Evolutionary conservation across 2,113 vertebrate genomes (phyloP).

Genomic region (Dromaius novaehollandiae): DNA sequence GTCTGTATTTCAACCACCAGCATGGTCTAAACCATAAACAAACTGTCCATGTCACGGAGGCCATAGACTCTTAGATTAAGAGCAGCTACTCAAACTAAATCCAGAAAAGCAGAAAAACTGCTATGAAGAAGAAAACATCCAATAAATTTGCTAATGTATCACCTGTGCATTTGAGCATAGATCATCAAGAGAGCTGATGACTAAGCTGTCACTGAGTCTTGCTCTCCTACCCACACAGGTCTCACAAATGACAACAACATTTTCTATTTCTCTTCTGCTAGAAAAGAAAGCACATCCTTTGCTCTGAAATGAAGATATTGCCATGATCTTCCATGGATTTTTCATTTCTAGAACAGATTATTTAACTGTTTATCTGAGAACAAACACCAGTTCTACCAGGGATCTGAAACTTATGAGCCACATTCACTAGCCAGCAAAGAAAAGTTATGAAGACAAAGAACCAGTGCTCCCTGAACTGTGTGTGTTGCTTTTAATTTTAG

Average conservation of each 20-base stretch:
- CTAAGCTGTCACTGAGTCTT: neutral
- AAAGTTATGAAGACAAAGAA: accelerated
- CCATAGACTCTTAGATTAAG: neutral
- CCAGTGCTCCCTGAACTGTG: neutral
- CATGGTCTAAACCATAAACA: neutral
- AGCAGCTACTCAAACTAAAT: neutral
- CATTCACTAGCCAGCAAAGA: neutral
- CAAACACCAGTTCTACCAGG: neutral
- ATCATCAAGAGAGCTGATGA: neutral
- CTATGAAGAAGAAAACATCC: neutral
- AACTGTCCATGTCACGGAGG: neutral
- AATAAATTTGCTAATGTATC: neutral
- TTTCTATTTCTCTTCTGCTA: neutral
- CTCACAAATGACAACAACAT: neutral
- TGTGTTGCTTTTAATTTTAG: neutral
- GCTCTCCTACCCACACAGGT: neutral
- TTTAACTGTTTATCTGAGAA: neutral
- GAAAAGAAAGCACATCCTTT: neutral
- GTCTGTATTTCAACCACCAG: neutral
- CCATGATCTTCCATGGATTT: neutral
- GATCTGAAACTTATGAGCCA: neutral
- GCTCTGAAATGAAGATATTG: neutral
- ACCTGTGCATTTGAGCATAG: neutral
- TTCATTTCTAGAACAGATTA: neutral
- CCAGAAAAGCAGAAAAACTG: neutral